Evolutionary conservation across 2,113 vertebrate species (phyloP).

Genomic region (Grallaria varia): DNA sequence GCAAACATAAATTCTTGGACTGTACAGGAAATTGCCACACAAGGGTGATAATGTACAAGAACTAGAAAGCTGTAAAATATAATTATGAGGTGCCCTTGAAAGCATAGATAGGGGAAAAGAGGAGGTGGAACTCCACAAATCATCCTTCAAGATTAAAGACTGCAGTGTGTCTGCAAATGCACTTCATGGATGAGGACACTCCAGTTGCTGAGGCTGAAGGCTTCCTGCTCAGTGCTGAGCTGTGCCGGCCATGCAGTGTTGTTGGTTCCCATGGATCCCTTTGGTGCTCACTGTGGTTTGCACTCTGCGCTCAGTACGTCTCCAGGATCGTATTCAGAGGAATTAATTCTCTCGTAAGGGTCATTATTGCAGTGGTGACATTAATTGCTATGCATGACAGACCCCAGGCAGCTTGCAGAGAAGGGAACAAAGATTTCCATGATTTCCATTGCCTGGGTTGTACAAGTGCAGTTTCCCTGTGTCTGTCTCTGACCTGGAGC

Average conservation of each 20-base stretch:
- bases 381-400: neutral
- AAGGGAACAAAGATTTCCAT: neutral
- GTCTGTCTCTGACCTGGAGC: neutral
- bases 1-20: neutral
- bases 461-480: neutral
- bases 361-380: neutral
- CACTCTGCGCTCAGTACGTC: neutral
- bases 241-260: neutral
- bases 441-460: neutral
- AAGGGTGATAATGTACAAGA: neutral
- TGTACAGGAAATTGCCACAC: neutral
- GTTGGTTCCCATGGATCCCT: neutral
- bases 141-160: neutral
- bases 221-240: neutral
- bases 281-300: neutral
- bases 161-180: neutral
- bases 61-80: neutral
- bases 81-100: neutral
- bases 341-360: neutral
- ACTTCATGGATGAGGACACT: neutral
- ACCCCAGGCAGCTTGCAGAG: neutral
- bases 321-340: neutral
- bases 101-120: neutral
- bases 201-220: neutral
- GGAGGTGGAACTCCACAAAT: neutral